Conservation (phyloP, 1,140 invertebrate species). For the Ceratina calcarata region DNA sequence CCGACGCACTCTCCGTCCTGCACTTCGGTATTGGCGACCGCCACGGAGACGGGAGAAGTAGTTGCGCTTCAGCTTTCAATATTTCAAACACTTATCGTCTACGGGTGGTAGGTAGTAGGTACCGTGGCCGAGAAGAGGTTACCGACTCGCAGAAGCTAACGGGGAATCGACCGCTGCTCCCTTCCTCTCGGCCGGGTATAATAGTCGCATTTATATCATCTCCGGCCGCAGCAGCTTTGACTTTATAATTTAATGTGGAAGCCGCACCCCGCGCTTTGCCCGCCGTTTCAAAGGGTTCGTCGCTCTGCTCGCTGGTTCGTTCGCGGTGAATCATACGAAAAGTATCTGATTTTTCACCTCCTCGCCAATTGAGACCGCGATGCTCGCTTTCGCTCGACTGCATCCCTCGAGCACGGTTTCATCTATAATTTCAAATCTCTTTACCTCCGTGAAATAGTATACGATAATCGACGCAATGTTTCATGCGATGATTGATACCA, state of each 20-base stretch:
- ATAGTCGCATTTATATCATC: slow-evolving; percentile 79
- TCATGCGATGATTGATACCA: too few species aligned
- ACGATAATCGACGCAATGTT: too few species aligned
- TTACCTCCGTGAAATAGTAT: too few species aligned
- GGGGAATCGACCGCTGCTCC: slow-evolving; percentile 48
- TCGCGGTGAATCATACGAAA: slow-evolving; percentile 69
- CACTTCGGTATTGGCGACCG: slow-evolving; percentile 43
- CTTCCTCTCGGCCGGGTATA: slow-evolving; percentile 67
- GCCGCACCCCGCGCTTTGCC: slow-evolving; percentile 40
- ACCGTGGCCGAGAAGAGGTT: slow-evolving; percentile 30
- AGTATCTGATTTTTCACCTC: slow-evolving; percentile 68
- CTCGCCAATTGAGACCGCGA: neutral
- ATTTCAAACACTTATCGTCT: slow-evolving; percentile 80
- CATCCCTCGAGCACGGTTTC: too few species aligned
- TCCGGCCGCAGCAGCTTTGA: slow-evolving; percentile 72
- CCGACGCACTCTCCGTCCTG: slow-evolving; percentile 28
- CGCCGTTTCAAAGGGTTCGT: slow-evolving; percentile 63
- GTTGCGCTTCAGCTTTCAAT: slow-evolving; percentile 78
- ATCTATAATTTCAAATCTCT: too few species aligned
- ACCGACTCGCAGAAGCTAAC: slow-evolving; percentile 39
- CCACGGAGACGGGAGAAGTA: slow-evolving; percentile 17
- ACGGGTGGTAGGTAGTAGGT: slow-evolving; percentile 44
- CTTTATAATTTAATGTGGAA: slow-evolving; percentile 78
- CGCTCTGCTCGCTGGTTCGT: slow-evolving; percentile 44
- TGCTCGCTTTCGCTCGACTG: too few species aligned